Base-by-base conservation (phyloP, 2,888 invertebrate genomes). In the Tanypteryx hageni region DNA sequence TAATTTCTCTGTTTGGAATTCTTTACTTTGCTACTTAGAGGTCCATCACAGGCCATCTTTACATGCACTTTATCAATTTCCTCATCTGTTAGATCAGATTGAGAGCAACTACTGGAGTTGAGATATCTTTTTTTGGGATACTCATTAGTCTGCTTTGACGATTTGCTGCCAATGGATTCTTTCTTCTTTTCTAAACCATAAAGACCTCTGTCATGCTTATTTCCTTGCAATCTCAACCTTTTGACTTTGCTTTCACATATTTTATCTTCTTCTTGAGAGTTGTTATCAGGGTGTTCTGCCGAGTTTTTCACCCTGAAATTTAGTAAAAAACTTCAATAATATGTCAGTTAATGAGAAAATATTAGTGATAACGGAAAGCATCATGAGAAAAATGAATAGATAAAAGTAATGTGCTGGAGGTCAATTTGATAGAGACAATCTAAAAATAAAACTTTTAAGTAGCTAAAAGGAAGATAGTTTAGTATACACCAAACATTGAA, bases 201-300 rank as follows among this genome's bases (percentile, higher is more conserved):
- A 18, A n/a, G 61, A 16, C n/a, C n/a, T 0, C 27, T 64, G 8
- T 68, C 64, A 4, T 27, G 64, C 13, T 64, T 64, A 64, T 44
- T 89, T 18, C 64, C 64, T 89, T 89, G 89, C 64, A 89, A 68
- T 44, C 89, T 89, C 56, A 89, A n/a, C 64, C 89, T 64, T 58
- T 89, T 89, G 18, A 89, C 89, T 89, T 89, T 89, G n/a, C 89
- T 89, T 27, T 89, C 89, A 68, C 64, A 89, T 64, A 89, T 89
- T 68, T 89, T 44, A 18, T 89, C 89, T 68, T 89, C 89, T 11
- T 89, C 68, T 7, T 64, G 89, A 68, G 59, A 89, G 44, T 44
- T 64, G 44, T 31, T 89, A 10, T 44, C 89, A 10, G 64, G 44
- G 44, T 44, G 44, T n/a, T 22, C 31, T 13, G 61, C 22, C 14